phyloP scores from a whole-genome alignment of 1,140 invertebrate species.

The Pararge aegeria region DNA sequence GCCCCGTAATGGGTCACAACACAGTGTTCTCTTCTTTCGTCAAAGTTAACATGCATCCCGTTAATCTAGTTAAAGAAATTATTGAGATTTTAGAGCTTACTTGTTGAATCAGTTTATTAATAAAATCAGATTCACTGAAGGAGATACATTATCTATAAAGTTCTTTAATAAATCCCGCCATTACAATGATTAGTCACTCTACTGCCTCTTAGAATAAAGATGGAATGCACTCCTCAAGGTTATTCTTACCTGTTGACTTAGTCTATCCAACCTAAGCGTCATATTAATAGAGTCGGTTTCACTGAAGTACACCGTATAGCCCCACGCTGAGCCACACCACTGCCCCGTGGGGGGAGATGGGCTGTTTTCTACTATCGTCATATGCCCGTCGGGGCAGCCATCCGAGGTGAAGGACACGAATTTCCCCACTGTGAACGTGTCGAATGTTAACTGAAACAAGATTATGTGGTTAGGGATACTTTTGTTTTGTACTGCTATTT shows the following conservation, averaged over 20 bases:
- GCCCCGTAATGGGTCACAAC: too few relatives aligned
- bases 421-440: constrained; percentile 87
- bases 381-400: constrained; percentile 90
- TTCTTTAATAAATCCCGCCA: too few relatives aligned
- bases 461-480: constrained; percentile 14
- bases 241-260: constrained; percentile 84
- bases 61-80: too few relatives aligned
- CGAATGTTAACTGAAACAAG: constrained; percentile 84
- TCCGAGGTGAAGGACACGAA: constrained; percentile 88
- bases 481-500: background rate
- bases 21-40: too few relatives aligned
- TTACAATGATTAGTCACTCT: too few relatives aligned
- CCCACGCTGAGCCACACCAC: constrained; percentile 92
- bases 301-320: constrained; percentile 92
- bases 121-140: too few relatives aligned
- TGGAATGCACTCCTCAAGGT: too few relatives aligned
- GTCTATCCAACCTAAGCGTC: constrained; percentile 84
- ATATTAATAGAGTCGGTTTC: constrained; percentile 89
- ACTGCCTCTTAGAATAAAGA: too few relatives aligned
- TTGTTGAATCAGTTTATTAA: too few relatives aligned
- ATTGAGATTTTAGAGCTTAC: too few relatives aligned
- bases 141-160: too few relatives aligned
- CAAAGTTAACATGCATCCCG: too few relatives aligned
- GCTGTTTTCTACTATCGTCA: constrained; percentile 87
- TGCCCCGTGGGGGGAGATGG: constrained; percentile 87